Evolutionary conservation across 2,113 vertebrate species (phyloP).

Genomic region (Psephotus haematonotus): DNA sequence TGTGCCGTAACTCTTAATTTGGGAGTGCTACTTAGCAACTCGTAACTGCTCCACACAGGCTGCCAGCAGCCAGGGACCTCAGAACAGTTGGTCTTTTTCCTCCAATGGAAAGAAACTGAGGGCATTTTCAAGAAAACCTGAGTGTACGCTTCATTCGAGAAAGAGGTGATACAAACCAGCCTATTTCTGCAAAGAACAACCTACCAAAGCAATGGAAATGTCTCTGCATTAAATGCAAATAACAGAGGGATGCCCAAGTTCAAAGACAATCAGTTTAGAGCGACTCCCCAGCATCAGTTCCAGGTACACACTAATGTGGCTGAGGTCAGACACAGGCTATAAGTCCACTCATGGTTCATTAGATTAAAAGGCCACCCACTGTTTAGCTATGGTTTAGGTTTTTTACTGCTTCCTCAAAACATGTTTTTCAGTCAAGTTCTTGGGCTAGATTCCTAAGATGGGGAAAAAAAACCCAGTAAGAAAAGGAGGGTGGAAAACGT

Average conservation of each 20-base stretch:
- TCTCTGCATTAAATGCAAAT: background rate
- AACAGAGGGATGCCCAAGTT: background rate
- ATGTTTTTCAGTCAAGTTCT: background rate
- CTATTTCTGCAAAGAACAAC: background rate
- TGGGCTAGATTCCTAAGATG: background rate
- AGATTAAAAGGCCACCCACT: background rate
- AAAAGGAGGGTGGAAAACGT: background rate
- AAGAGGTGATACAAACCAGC: background rate
- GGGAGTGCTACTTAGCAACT: background rate
- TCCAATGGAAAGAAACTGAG: background rate
- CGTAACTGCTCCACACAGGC: background rate
- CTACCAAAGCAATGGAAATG: background rate
- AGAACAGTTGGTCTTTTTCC: background rate
- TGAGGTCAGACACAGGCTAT: background rate
- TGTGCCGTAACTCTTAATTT: background rate
- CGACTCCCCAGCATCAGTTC: background rate
- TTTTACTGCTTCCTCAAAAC: background rate
- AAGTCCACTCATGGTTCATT: background rate
- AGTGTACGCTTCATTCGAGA: background rate
- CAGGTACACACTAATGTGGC: background rate
- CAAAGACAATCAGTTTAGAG: background rate
- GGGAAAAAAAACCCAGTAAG: background rate
- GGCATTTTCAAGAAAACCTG: background rate
- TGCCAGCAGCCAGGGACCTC: background rate
- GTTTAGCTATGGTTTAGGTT: background rate